These are phyloP conservation scores for Harpegnathos saltator DNA, from an alignment of 1,140 invertebrate species.

Conservation along the genomic window DNA sequence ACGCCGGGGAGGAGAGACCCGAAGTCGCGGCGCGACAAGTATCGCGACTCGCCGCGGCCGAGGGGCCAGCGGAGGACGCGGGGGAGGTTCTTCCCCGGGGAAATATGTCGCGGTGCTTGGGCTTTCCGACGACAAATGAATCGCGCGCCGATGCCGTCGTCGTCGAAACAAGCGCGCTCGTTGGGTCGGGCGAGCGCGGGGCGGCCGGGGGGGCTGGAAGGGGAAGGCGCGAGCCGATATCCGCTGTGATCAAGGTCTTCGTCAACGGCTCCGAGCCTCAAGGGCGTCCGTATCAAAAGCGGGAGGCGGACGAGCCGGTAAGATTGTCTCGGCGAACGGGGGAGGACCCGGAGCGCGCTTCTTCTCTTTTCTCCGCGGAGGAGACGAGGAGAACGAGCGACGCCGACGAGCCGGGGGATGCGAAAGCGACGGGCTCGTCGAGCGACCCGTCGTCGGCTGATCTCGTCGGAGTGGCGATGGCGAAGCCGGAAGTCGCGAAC, in stretches of 20 bases:
- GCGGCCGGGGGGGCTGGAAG: not conserved
- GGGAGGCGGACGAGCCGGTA: not conserved
- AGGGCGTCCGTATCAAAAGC: slow-evolving; percentile 48
- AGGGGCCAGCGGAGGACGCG: slow-evolving; percentile 16
- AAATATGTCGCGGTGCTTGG: slow-evolving; percentile 47
- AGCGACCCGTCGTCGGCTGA: slow-evolving; percentile 12
- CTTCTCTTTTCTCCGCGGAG: not conserved
- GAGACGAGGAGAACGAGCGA: slow-evolving; percentile 42
- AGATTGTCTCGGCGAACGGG: slow-evolving; percentile 19
- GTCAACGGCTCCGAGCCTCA: slow-evolving; percentile 26
- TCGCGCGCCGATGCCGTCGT: slow-evolving; percentile 13
- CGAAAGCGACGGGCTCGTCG: slow-evolving; percentile 2
- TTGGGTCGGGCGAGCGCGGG: not conserved
- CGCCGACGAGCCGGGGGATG: slow-evolving; percentile 3
- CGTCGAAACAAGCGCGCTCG: slow-evolving; percentile 11
- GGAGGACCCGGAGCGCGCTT: not conserved
- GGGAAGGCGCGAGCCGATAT: slow-evolving; percentile 42
- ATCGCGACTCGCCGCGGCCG: slow-evolving; percentile 19
- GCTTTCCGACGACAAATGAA: slow-evolving; percentile 31
- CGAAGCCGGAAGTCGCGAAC: not conserved
- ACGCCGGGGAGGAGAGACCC: not conserved
- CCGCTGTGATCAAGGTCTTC: slow-evolving; percentile 54
- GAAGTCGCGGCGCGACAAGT: slow-evolving; percentile 14
- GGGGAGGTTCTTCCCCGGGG: slow-evolving; percentile 39
- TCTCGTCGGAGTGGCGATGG: not conserved